These are phyloP conservation scores for Rhabdornis inornatus DNA, from an alignment of 2,113 vertebrate species.

Conservation along the genomic window DNA sequence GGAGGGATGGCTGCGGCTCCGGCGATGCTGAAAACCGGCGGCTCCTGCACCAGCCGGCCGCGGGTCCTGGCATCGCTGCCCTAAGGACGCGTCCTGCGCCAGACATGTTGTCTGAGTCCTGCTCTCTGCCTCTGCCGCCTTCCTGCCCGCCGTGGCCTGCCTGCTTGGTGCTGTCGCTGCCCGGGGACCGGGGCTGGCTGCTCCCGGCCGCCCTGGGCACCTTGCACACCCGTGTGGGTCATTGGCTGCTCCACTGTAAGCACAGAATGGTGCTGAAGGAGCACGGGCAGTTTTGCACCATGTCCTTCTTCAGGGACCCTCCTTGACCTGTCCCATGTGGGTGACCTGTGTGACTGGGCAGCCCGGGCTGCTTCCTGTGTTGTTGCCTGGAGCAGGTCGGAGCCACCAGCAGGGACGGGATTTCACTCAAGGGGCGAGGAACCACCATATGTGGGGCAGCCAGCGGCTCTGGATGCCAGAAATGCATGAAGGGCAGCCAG, in stretches of 20 bases:
- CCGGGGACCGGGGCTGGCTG: neutral
- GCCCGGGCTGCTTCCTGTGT: neutral
- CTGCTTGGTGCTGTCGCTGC: neutral
- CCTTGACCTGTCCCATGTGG: neutral
- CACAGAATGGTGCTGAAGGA: neutral
- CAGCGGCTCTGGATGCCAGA: neutral
- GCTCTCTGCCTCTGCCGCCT: neutral
- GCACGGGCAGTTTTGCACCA: accelerated
- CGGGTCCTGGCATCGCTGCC: neutral
- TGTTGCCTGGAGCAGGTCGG: accelerated
- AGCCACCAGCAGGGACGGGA: neutral
- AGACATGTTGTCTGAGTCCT: constrained; percentile 3
- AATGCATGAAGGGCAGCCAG: neutral
- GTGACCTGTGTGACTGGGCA: neutral
- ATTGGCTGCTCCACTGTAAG: accelerated
- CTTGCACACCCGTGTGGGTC: neutral
- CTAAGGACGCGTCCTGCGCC: neutral
- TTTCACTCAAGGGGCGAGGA: neutral
- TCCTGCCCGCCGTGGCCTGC: neutral
- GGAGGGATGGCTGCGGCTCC: neutral
- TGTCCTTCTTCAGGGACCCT: neutral
- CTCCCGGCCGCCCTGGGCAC: neutral
- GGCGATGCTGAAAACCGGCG: neutral
- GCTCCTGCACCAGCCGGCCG: neutral
- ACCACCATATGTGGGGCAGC: neutral